A percentile compares a stretch with the other conserved stretches of the same genome.
phyloP scores from a whole-genome alignment of 2,113 vertebrate species.

The Hyla sarda region DNA sequence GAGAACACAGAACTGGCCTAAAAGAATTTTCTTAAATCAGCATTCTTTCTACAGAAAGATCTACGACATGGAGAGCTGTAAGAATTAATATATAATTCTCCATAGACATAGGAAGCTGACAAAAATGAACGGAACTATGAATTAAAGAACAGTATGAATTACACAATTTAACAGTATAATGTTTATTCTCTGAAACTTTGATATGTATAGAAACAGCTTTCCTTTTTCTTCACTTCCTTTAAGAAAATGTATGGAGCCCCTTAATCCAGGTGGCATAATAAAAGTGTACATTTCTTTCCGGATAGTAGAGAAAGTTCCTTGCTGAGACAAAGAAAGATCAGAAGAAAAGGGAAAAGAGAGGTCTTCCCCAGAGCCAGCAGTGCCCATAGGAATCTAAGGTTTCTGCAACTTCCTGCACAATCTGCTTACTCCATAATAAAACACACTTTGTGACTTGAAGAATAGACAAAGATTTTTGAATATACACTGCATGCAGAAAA shows the following conservation, averaged over 20 bases:
- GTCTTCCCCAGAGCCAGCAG: slow-evolving; percentile 4
- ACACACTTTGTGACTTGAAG: not conserved
- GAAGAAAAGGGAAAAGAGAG: not conserved
- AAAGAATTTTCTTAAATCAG: not conserved
- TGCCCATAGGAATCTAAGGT: not conserved
- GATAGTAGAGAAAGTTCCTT: not conserved
- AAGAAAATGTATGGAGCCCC: not conserved
- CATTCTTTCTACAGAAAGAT: not conserved
- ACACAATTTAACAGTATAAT: not conserved
- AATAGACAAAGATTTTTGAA: not conserved
- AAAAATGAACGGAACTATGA: not conserved
- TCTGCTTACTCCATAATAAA: not conserved
- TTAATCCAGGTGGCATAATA: slow-evolving; percentile 21
- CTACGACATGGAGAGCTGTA: not conserved
- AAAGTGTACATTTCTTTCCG: slow-evolving; percentile 9
- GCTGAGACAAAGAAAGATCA: not conserved
- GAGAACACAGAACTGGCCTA: not conserved
- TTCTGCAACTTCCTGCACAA: slow-evolving; percentile 16
- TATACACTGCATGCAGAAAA: not conserved
- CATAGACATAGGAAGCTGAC: not conserved
- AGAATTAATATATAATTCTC: not conserved
- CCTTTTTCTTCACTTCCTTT: not conserved
- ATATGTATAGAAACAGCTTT: not conserved
- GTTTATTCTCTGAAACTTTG: not conserved
- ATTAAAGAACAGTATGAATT: not conserved